Conservation (phyloP, 2,797 vertebrate species). For the Semaprochilodus insignis region DNA sequence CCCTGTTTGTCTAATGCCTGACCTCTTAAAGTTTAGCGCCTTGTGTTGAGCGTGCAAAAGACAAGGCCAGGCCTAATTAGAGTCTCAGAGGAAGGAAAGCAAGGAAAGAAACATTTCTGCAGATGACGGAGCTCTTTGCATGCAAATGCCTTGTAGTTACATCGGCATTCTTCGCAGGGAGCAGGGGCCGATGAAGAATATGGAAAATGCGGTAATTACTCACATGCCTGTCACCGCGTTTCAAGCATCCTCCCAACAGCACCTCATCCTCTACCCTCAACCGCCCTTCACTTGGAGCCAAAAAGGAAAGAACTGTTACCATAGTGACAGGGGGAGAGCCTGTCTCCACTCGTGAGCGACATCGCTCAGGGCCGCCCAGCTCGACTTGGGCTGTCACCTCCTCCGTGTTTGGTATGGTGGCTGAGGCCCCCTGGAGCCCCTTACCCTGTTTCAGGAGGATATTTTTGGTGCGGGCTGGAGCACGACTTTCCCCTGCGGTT, state of each 20-base stretch:
- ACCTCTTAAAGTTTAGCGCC: neutral
- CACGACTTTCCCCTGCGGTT: neutral
- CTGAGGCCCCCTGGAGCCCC: constrained; percentile 7
- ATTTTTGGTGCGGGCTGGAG: neutral
- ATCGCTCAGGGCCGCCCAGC: neutral
- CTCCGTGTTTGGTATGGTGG: neutral
- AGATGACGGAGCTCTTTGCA: constrained; percentile 2
- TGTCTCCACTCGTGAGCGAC: neutral
- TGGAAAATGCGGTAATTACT: constrained; percentile 30
- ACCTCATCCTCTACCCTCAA: constrained; percentile 16
- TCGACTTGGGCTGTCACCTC: constrained; percentile 6
- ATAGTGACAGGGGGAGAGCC: constrained; percentile 38
- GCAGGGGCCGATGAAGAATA: constrained; percentile 21
- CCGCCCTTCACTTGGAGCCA: constrained; percentile 16
- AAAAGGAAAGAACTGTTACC: constrained; percentile 46
- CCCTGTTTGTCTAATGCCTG: neutral
- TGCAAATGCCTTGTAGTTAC: constrained; percentile 12
- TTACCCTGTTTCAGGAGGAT: neutral
- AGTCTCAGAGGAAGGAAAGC: neutral
- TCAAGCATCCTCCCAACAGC: constrained; percentile 34
- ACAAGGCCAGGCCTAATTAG: constrained; percentile 8
- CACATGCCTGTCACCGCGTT: neutral
- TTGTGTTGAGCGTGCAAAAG: neutral
- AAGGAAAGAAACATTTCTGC: neutral
- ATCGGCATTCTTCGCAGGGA: constrained; percentile 26